Base-by-base conservation (phyloP, 2,888 invertebrate genomes). In the Venusia cambrica region DNA sequence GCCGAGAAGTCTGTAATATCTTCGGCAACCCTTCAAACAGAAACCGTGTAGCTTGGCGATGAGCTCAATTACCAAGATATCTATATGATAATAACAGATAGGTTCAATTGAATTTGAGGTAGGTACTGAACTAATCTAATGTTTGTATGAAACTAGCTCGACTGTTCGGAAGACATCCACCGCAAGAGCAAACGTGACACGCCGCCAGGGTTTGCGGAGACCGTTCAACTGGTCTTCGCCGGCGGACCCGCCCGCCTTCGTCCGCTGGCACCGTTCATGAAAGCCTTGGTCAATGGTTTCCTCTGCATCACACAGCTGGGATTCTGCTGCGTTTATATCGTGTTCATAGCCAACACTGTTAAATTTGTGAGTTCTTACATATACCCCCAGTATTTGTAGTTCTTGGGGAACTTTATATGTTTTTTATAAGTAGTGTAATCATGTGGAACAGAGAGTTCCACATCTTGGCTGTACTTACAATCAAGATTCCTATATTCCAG, bases 241-340 rank as follows among this genome's bases (percentile, higher is more conserved):
- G 90, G 91, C 27, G 96, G 97, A 0, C 95, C 96, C 0, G 69
- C 79, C 1, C 68, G 76, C 13, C 62, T 93, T n/a, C 88, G 92
- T 19, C 85, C 83, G 10, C 88, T 91, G 58, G 90, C 94, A 0
- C 78, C 75, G 13, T 58, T 80, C 4, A 92, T 93, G 89, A 91
- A 92, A 80, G 88, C 85, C 14, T 58, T 92, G 35, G 95, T 98
- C 42, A 96, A 97, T 76, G 62, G 91, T 5, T 97, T 97, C 81
- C 90, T 99, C 32, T 95, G 97, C 73, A 88, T 97, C 36, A 98
- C 98, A n/a, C 99, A 99, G 81, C 88, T 99, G 42, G 99, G 99
- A 40, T 98, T 99, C 84, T 99, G 99, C 77, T 98, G 97, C 73
- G 95, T 98, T 12, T 99, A 99, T 79, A 94, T 98, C 60, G 95